A percentile compares a stretch with the other conserved stretches of the same genome.
These are phyloP conservation scores for Lissocephala sabroskyi DNA, from an alignment of 2,888 invertebrate genomes.

Conservation along the genomic window DNA sequence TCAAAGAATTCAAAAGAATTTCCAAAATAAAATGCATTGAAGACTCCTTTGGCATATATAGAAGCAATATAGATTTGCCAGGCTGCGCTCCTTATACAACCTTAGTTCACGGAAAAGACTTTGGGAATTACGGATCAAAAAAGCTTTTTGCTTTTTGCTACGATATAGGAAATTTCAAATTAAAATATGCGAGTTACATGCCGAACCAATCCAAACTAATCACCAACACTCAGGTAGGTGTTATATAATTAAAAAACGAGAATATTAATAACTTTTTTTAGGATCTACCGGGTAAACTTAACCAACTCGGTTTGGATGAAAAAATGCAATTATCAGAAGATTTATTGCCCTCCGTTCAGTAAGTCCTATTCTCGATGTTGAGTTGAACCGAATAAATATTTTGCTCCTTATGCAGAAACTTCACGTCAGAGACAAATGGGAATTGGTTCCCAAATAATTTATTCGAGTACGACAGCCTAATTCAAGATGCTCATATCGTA, in stretches of 20 bases:
- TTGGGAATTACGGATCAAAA: neutral
- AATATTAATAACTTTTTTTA: too few species aligned
- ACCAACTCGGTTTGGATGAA: too few species aligned
- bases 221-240: neutral
- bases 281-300: too few species aligned
- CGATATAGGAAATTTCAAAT: constrained; percentile 12
- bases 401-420: too few species aligned
- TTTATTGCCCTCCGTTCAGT: too few species aligned
- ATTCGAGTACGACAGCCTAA: constrained; percentile 13
- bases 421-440: neutral
- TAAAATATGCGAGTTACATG: constrained; percentile 30
- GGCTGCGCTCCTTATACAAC: constrained; percentile 21
- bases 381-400: constrained; percentile 2
- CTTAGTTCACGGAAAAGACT: constrained; percentile 21
- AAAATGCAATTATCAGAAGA: too few species aligned
- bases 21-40: too few species aligned
- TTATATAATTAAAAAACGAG: neutral
- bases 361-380: too few species aligned
- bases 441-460: constrained; percentile 8
- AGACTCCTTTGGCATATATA: too few species aligned
- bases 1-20: too few species aligned
- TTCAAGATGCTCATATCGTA: constrained; percentile 18
- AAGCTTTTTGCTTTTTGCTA: constrained; percentile 29
- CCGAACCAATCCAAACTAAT: constrained; percentile 2
- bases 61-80: constrained; percentile 15